Percentiles rank a stretch among this genome's conserved stretches.
Conservation (phyloP, 2,797 vertebrate species). For the Ctenopoma kingsleyae region DNA sequence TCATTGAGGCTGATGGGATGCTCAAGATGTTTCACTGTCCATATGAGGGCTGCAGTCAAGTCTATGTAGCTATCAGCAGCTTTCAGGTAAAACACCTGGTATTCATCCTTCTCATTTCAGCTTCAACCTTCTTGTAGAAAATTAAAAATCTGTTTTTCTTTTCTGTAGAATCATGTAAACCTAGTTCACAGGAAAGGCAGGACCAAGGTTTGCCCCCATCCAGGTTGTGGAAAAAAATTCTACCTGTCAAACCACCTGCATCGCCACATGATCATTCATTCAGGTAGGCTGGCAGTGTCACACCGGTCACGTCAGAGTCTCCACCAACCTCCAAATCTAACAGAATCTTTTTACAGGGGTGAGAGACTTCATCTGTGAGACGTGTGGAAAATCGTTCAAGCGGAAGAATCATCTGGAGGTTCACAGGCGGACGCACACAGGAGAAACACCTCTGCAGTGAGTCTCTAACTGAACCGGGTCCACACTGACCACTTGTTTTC, state of each 20-base stretch:
- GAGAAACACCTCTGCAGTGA: constrained; percentile 95
- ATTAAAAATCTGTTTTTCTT: not conserved
- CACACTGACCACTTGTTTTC: too few relatives aligned
- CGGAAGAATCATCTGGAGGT: constrained; percentile 97
- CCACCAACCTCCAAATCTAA: constrained; percentile 3
- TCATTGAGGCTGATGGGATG: constrained; percentile 89
- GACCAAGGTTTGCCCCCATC: constrained; percentile 93
- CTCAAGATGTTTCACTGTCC: constrained; percentile 94
- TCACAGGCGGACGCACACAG: constrained; percentile 93
- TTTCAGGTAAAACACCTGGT: constrained; percentile 86
- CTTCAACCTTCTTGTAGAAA: not conserved
- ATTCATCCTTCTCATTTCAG: not conserved
- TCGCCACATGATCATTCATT: constrained; percentile 94
- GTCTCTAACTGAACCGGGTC: constrained; percentile 62
- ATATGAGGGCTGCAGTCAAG: constrained; percentile 91
- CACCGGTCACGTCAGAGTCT: not conserved
- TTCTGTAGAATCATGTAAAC: constrained; percentile 90
- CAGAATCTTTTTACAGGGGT: constrained; percentile 79
- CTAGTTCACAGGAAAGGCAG: constrained; percentile 92
- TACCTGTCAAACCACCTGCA: constrained; percentile 93
- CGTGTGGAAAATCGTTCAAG: constrained; percentile 94
- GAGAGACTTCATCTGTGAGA: constrained; percentile 95
- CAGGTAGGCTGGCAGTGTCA: constrained; percentile 79
- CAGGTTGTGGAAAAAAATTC: constrained; percentile 95
- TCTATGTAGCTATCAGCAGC: constrained; percentile 92